Evolutionary conservation across 2,113 vertebrate species (phyloP), one percentile per base, ranked within the genome.

Genomic region (Vulpes lagopus): DNA sequence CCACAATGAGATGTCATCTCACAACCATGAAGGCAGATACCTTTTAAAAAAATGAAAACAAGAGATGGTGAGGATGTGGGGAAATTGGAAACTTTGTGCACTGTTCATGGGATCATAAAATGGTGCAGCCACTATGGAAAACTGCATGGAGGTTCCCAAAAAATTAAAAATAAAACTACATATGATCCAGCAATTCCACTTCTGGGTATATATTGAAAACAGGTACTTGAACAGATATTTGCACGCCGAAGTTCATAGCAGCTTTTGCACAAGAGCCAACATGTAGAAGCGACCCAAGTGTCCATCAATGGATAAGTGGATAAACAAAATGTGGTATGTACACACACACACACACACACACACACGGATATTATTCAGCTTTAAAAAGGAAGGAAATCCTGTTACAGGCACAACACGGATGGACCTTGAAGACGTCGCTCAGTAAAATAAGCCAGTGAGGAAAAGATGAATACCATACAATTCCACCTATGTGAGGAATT

Each of bases 221-320:
- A 71, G n/a, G 30, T 32, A 80, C 35, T 84, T 74, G 49, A 86
- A 59, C 53, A 96, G 69, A 67, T 86, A 85, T 55, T 67, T 95
- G 59, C 17, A 51, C 35, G 60, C 17, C 60, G 6, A 59, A 53
- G n/a, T 94, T 88, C 32, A 53, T 8, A 59, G 17, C 16, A 84
- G n/a, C 69, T 92, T 83, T 93, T 82, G 83, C 23, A 43, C 60
- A 95, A 80, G 35, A 96, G 38, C 49, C 69, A 82, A 97, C 80
- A 93, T 22, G 35, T 91, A 30, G 38, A 80, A 94, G 57, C 30
- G 88, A 67, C 11, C 25, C 62, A 84, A 65, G 17, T 64, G 32
- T 35, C 7, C 6, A 84, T 38, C 38, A 49, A 30, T 60, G 11
- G 49, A 88, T 78, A 62, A 78, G 38, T 69, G 32, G 67, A 17